phyloP scores from a whole-genome alignment of 2,797 vertebrate genomes.

The Lacerta viridis region DNA sequence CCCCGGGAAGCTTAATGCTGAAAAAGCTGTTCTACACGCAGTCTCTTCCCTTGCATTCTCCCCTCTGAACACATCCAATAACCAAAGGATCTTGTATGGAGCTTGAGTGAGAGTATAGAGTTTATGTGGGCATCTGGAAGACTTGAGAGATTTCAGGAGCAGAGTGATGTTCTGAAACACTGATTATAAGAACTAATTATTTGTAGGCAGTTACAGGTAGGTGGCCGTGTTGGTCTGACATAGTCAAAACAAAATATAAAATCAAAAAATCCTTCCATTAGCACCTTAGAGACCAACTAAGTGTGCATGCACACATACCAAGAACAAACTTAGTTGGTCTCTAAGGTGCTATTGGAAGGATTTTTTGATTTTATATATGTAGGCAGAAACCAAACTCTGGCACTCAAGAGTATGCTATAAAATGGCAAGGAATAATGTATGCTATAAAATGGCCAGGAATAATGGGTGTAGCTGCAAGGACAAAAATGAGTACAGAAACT shows the following conservation, averaged over 20 bases:
- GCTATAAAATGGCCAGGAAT: background rate
- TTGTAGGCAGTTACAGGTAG: too few relatives aligned
- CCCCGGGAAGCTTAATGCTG: background rate
- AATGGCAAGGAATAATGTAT: background rate
- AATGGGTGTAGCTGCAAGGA: too few relatives aligned
- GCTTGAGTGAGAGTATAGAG: background rate
- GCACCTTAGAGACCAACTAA: too few relatives aligned
- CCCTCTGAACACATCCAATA: background rate
- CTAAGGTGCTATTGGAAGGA: too few relatives aligned
- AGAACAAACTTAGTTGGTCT: too few relatives aligned
- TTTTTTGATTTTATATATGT: background rate
- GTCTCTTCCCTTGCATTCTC: background rate
- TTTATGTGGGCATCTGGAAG: background rate
- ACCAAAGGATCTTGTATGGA: background rate
- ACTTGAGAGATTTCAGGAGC: background rate
- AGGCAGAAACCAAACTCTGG: background rate
- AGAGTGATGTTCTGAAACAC: constrained; percentile 11
- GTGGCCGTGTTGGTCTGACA: too few relatives aligned
- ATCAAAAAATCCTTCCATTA: too few relatives aligned
- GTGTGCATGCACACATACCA: too few relatives aligned
- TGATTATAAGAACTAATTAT: background rate
- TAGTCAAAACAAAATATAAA: too few relatives aligned
- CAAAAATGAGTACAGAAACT: background rate
- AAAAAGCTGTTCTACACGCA: constrained; percentile 4
- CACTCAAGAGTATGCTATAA: background rate